Evolutionary conservation across 2,113 vertebrate species (phyloP).

Genomic region (Oryzias javanicus): DNA sequence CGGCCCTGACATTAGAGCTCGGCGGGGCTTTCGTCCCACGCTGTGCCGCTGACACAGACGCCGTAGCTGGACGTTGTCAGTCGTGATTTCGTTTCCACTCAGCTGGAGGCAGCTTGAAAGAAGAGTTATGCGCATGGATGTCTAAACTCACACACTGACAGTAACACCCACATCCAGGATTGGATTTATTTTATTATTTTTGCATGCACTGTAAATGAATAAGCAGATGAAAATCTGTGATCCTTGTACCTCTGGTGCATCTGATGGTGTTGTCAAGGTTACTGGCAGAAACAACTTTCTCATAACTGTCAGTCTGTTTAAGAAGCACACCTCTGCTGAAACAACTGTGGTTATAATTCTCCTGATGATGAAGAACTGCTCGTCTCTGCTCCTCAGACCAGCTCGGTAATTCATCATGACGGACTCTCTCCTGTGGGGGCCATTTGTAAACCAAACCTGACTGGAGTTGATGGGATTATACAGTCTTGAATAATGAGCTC

Average conservation of each 20-base stretch:
- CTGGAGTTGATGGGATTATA: constrained; percentile 5
- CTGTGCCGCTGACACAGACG: constrained; percentile 37
- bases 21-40: constrained; percentile 31
- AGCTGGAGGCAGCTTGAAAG: constrained; percentile 14
- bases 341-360: not conserved
- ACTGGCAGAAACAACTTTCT: constrained; percentile 10
- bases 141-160: not conserved
- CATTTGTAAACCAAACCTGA: constrained; percentile 20
- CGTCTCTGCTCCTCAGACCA: constrained; percentile 23
- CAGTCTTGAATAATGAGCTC: constrained; percentile 33
- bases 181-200: not conserved
- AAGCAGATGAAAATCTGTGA: not conserved
- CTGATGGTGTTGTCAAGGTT: constrained; percentile 18
- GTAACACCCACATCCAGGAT: not conserved
- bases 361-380: no score
- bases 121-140: constrained; percentile 4
- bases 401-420: constrained; percentile 9
- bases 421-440: no score
- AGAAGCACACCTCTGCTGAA: constrained; percentile 1
- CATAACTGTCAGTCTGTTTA: no score
- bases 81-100: constrained; percentile 31
- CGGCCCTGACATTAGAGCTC: constrained; percentile 38
- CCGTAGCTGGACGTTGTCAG: constrained; percentile 16
- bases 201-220: not conserved
- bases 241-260: not conserved